phyloP scores from a whole-genome alignment of 2,797 vertebrate genomes.

The Paramormyrops hopkinsi region DNA sequence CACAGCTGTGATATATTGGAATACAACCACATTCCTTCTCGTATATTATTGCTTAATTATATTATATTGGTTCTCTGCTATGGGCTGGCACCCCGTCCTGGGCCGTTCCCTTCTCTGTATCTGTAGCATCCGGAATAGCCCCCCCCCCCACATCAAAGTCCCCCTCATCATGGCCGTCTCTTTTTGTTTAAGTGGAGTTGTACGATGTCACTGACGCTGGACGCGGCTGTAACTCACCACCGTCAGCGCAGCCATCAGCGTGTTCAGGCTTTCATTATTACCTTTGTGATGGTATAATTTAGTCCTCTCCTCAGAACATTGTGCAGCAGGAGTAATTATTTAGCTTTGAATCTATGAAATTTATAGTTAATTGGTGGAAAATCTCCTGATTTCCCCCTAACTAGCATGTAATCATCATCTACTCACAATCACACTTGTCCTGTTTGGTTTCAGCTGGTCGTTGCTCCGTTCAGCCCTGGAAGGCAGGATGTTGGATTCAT shows the following conservation, averaged over 20 bases:
- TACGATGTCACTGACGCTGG: not conserved
- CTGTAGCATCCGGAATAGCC: not conserved
- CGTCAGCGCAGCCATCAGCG: not conserved
- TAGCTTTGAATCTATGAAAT: not conserved
- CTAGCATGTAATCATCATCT: not conserved
- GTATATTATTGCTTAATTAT: not conserved
- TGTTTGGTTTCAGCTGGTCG: not conserved
- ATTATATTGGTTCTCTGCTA: not conserved
- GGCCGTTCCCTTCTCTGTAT: not conserved
- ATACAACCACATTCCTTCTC: not conserved
- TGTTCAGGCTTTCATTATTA: conserved; percentile 9
- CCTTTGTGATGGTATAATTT: conserved; percentile 14
- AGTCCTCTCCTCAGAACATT: not conserved
- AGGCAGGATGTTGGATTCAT: not conserved
- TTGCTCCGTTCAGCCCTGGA: not conserved
- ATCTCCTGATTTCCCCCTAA: conserved; percentile 2
- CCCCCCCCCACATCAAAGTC: not conserved
- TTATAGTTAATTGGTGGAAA: conserved; percentile 7
- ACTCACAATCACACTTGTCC: not conserved
- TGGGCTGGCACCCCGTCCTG: not conserved
- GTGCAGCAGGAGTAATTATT: not conserved
- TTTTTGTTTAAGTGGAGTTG: not conserved
- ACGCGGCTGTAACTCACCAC: not conserved
- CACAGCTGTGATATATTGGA: not conserved
- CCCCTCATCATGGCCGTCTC: not conserved